These are phyloP conservation scores for Drosophila rellima DNA, from an alignment of 2,888 invertebrate species.

Conservation along the genomic window DNA sequence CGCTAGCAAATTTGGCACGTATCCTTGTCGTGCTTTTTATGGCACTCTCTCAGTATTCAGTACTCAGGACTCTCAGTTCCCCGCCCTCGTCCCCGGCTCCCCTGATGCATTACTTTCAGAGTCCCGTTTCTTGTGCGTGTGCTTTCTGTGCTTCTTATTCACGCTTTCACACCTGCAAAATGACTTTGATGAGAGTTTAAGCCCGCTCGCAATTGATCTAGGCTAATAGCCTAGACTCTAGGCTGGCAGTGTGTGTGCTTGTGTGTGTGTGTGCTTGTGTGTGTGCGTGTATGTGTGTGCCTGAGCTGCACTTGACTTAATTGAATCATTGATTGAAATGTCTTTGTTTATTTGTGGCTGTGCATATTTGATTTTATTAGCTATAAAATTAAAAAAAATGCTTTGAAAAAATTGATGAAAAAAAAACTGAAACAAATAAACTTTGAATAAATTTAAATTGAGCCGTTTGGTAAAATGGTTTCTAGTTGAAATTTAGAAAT, in stretches of 20 bases:
- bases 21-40: constrained; percentile 34
- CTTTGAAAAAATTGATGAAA: neutral
- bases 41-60: constrained; percentile 3
- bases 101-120: neutral
- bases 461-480: neutral
- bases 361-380: neutral
- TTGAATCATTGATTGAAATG: constrained; percentile 75
- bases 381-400: too few species aligned
- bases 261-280: neutral
- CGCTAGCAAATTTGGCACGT: constrained; percentile 58
- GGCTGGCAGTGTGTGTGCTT: neutral
- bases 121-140: constrained; percentile 7
- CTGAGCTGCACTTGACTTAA: constrained; percentile 69
- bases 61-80: neutral
- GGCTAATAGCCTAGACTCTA: constrained; percentile 24
- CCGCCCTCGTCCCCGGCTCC: neutral
- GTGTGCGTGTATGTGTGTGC: constrained; percentile 15
- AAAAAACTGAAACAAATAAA: neutral
- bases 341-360: constrained; percentile 42
- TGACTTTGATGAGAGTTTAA: constrained; percentile 43
- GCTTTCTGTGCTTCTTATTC: constrained; percentile 37
- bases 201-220: constrained; percentile 34
- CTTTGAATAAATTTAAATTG: too few species aligned
- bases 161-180: constrained; percentile 61
- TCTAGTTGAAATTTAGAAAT: neutral